These are phyloP conservation scores for Cairina moschata DNA, from an alignment of 2,113 vertebrate species.

Conservation along the genomic window DNA sequence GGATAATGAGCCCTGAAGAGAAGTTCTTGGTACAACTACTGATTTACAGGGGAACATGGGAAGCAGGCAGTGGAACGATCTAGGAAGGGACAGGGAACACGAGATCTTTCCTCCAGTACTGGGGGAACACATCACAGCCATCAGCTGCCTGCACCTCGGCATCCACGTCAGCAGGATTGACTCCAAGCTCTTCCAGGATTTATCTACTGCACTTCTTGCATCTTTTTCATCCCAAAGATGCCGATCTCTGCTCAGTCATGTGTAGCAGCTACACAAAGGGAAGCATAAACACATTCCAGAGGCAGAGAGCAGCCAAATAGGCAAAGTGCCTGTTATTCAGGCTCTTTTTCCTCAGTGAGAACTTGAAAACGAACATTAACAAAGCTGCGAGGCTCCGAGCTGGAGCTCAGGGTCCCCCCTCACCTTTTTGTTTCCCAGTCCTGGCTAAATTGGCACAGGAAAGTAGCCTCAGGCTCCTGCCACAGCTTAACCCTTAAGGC, in stretches of 20 bases:
- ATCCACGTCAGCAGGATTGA: not conserved
- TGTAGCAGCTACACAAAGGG: not conserved
- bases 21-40: not conserved
- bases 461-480: not conserved
- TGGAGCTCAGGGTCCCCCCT: not conserved
- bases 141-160: not conserved
- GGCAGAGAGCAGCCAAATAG: not conserved
- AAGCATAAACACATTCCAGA: not conserved
- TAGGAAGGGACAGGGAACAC: not conserved
- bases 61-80: not conserved
- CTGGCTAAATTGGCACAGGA: not conserved
- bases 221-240: not conserved
- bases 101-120: not conserved
- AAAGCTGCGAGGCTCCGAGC: not conserved
- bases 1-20: not conserved
- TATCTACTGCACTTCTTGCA: not conserved
- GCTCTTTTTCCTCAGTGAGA: not conserved
- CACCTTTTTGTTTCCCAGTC: not conserved
- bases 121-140: not conserved
- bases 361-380: not conserved
- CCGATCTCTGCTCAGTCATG: not conserved
- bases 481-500: not conserved
- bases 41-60: not conserved
- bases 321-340: not conserved
- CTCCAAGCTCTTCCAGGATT: slow-evolving; percentile 28